Conservation (phyloP, 92 coral and sea anemone species). For the Scolanthus callimorphus region DNA sequence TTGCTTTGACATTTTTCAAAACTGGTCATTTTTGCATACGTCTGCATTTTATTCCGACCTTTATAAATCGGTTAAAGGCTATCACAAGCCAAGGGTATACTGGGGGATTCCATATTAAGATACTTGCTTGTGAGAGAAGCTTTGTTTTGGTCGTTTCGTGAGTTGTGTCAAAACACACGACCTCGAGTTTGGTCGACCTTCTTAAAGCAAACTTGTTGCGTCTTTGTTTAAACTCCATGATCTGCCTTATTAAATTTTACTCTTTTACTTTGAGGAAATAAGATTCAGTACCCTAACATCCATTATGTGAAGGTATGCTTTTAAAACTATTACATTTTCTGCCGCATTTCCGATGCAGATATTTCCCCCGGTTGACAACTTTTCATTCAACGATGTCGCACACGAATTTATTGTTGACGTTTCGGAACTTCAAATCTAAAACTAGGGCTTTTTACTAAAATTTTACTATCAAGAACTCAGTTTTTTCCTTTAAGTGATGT, state of each 20-base stretch:
- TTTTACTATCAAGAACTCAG: too few species aligned
- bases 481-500: too few species aligned
- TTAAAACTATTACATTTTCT: too few species aligned
- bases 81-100: neutral
- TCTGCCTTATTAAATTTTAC: too few species aligned
- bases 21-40: constrained; percentile 37
- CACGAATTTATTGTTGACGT: constrained; percentile 14
- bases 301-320: too few species aligned
- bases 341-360: too few species aligned
- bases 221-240: too few species aligned
- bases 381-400: too few species aligned
- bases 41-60: constrained; percentile 16
- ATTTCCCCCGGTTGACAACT: too few species aligned
- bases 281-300: too few species aligned
- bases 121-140: neutral
- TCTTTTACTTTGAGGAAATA: too few species aligned
- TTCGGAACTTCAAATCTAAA: neutral
- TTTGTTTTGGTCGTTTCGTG: constrained; percentile 3
- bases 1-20: constrained; percentile 35
- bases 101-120: neutral
- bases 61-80: constrained; percentile 1
- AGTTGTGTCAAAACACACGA: constrained; percentile 2
- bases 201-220: constrained; percentile 60
- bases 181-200: constrained; percentile 1
- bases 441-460: too few species aligned